These are phyloP conservation scores for Gasterosteus nipponicus DNA, from an alignment of 2,113 vertebrate genomes.

Conservation along the genomic window DNA sequence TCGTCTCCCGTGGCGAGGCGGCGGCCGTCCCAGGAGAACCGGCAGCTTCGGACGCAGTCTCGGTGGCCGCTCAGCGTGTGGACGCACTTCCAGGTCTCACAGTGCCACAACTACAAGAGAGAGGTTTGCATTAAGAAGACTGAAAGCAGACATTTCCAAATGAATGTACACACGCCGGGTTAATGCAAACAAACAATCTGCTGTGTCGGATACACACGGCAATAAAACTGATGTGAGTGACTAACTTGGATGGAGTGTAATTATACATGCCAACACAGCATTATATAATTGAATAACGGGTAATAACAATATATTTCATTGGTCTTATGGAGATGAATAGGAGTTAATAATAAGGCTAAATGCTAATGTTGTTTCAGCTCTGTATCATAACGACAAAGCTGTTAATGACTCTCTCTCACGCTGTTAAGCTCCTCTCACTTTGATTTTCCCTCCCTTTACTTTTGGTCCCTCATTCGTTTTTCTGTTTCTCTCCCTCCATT, in stretches of 20 bases:
- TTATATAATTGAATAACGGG: conserved; percentile 4
- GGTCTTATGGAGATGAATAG: conserved; percentile 25
- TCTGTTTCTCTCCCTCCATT: conserved; percentile 12
- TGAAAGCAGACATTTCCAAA: not conserved
- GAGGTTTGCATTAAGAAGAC: not conserved
- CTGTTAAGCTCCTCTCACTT: not conserved
- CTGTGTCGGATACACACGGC: not conserved
- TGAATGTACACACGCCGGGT: too few species aligned
- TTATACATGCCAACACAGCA: not conserved
- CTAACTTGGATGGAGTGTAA: not conserved
- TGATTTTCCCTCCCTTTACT: conserved; percentile 4
- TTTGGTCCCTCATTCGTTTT: conserved; percentile 7
- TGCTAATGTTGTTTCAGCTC: conserved; percentile 21
- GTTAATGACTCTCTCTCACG: conserved; percentile 29
- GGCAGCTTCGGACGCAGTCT: conserved; percentile 91
- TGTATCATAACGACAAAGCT: conserved; percentile 11
- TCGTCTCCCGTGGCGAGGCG: conserved; percentile 93
- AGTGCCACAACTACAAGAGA: conserved; percentile 87
- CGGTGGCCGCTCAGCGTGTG: conserved; percentile 86
- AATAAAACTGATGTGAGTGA: not conserved
- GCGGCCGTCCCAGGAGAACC: conserved; percentile 86
- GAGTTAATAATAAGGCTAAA: not conserved
- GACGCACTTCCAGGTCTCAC: conserved; percentile 79
- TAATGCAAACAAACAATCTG: not conserved
- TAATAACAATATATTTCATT: not conserved